Percentiles rank a stretch among this genome's conserved stretches.
phyloP scores from a whole-genome alignment of 2,888 invertebrate genomes.

The Trachelus tabidus region DNA sequence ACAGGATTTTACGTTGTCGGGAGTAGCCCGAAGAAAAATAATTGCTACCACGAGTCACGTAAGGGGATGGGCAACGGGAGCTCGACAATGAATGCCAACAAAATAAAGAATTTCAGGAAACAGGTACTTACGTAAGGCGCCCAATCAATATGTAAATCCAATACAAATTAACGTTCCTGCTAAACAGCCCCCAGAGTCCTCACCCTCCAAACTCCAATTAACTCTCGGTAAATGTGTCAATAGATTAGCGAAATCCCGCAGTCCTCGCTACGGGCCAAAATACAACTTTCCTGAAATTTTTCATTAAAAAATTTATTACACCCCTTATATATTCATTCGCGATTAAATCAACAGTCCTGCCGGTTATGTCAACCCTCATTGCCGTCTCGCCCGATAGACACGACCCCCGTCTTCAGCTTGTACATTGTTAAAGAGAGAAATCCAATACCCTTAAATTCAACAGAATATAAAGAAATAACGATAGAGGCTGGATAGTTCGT shows the following conservation, averaged over 20 bases:
- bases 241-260: constrained; percentile 48
- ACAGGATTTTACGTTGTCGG: too few species aligned
- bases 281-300: constrained; percentile 28
- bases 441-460: too few species aligned
- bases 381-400: constrained; percentile 11
- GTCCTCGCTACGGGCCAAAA: constrained; percentile 10
- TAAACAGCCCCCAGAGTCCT: background rate
- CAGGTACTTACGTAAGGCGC: background rate
- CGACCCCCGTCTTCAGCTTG: too few species aligned
- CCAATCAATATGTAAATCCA: constrained; percentile 52
- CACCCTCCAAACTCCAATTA: constrained; percentile 40
- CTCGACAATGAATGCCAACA: too few species aligned
- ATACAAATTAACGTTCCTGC: constrained; percentile 40
- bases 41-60: too few species aligned
- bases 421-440: too few species aligned
- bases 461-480: too few species aligned
- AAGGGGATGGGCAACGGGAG: too few species aligned
- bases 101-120: too few species aligned
- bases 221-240: constrained; percentile 43
- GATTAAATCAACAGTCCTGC: background rate
- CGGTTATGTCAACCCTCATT: constrained; percentile 12
- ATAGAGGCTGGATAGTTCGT: too few species aligned
- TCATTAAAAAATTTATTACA: constrained; percentile 38
- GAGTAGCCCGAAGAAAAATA: too few species aligned
- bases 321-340: constrained; percentile 33